phyloP scores from a whole-genome alignment of 2,113 vertebrate species.

The Serilophus lunatus region DNA sequence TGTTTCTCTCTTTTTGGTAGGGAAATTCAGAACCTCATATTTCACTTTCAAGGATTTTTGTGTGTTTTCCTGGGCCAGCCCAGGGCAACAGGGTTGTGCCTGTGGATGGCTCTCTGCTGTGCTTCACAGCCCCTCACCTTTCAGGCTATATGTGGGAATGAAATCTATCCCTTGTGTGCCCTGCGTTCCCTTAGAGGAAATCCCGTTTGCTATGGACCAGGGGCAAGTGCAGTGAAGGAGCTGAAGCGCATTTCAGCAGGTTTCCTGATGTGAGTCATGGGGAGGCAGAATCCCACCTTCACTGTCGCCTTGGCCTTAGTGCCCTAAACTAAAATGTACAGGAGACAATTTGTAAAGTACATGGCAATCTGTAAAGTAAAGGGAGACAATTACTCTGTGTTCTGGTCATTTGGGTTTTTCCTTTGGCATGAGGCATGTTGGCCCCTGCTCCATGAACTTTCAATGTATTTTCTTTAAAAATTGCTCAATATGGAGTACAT shows the following conservation, averaged over 20 bases:
- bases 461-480: background rate
- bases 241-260: background rate
- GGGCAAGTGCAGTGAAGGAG: background rate
- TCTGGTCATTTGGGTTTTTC: background rate
- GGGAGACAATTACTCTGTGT: background rate
- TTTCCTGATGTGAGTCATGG: background rate
- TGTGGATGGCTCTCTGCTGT: background rate
- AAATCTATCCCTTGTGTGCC: background rate
- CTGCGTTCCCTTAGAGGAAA: background rate
- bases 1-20: background rate
- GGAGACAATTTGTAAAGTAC: background rate
- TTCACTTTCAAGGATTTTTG: background rate
- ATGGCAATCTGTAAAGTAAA: background rate
- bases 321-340: background rate
- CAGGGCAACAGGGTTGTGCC: background rate
- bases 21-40: accelerated
- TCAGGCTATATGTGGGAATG: accelerated
- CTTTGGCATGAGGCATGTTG: background rate
- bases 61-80: background rate
- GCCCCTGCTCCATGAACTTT: background rate
- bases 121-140: background rate
- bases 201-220: background rate
- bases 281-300: background rate
- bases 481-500: background rate
- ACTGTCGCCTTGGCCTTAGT: background rate